A percentile compares a stretch with the other conserved stretches of the same genome.
Conservation (phyloP, 2,797 vertebrate genomes). For the Manis crassicaudata region DNA sequence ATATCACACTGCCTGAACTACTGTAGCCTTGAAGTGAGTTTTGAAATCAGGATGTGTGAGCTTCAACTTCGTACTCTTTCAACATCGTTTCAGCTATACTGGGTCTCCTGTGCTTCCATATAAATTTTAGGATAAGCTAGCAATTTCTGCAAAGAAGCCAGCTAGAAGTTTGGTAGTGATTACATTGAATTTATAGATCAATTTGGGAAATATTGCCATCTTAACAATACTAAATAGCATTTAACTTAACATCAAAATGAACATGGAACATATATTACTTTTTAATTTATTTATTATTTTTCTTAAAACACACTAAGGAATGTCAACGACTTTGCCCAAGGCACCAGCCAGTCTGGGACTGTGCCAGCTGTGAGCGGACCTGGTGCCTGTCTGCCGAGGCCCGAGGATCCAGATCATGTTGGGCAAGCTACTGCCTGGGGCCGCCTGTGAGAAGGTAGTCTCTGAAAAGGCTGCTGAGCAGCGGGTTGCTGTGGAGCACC, state of each 20-base stretch:
- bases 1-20: neutral
- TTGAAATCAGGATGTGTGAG: conserved; percentile 19
- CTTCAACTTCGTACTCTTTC: neutral
- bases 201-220: neutral
- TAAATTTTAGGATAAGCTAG: neutral
- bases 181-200: neutral
- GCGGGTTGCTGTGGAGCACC: no score
- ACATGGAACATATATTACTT: neutral
- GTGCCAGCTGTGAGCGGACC: no score
- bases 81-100: neutral
- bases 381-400: no score
- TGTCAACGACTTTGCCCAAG: no score
- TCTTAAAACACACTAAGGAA: no score
- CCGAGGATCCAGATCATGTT: no score
- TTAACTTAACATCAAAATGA: conserved; percentile 9
- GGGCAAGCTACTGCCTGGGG: no score
- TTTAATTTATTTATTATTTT: no score
- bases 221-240: neutral
- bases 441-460: no score
- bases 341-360: no score
- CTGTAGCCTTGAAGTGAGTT: neutral
- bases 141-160: neutral
- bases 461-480: no score
- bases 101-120: neutral
- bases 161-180: neutral